phyloP scores from a whole-genome alignment of 2,797 vertebrate species.

The Darevskia nairensis region DNA sequence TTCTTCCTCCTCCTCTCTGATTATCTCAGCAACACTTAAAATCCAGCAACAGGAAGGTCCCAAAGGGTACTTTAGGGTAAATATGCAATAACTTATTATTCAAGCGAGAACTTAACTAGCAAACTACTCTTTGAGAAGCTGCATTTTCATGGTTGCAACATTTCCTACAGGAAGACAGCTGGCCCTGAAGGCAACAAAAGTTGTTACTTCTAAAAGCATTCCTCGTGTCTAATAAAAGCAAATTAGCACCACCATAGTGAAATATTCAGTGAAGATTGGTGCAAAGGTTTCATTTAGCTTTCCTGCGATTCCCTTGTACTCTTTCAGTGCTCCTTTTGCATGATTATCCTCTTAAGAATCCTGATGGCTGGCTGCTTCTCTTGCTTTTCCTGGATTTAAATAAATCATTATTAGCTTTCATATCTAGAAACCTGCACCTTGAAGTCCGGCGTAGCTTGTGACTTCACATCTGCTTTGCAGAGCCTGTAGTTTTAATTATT shows the following conservation, averaged over 20 bases:
- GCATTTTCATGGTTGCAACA: background rate
- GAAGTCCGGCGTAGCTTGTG: background rate
- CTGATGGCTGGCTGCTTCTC: background rate
- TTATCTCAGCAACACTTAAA: too few relatives aligned
- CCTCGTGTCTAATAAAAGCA: background rate
- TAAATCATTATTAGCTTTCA: background rate
- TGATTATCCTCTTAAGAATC: background rate
- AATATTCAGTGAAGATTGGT: background rate
- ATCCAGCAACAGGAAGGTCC: too few relatives aligned
- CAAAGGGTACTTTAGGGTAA: too few relatives aligned
- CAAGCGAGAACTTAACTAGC: too few relatives aligned
- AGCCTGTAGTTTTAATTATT: background rate
- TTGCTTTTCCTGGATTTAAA: background rate
- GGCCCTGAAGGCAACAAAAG: background rate
- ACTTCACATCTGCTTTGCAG: background rate
- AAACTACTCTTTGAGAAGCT: too few relatives aligned
- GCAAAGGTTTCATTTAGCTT: background rate
- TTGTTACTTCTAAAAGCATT: background rate
- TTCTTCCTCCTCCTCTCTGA: too few relatives aligned
- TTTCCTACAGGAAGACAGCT: background rate
- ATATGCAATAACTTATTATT: too few relatives aligned
- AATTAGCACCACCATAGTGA: background rate
- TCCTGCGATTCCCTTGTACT: background rate
- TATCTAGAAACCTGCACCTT: background rate
- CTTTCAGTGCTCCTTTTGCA: background rate